These are phyloP conservation scores for Clarias pachynema DNA, from an alignment of 2,797 vertebrate genomes.

Conservation along the genomic window DNA sequence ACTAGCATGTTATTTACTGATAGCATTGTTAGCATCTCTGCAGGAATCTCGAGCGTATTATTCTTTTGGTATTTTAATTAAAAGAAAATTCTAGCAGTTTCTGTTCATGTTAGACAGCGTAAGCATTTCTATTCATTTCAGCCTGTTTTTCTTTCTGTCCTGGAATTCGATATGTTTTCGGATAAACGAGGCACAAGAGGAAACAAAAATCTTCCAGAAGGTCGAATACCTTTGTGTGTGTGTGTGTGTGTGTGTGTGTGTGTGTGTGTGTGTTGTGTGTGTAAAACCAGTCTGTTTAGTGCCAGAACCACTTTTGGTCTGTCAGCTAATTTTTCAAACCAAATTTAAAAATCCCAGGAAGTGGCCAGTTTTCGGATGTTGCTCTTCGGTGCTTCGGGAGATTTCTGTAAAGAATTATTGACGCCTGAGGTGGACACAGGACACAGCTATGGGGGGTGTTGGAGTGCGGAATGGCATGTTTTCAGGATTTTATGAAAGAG, in stretches of 20 bases:
- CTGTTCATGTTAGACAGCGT: neutral
- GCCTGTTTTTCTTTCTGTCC: neutral
- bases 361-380: slow-evolving; percentile 1
- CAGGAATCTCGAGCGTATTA: neutral
- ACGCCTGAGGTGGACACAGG: neutral
- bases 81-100: neutral
- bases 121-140: slow-evolving; percentile 1
- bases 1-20: neutral
- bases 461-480: neutral
- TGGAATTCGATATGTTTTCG: slow-evolving; percentile 4
- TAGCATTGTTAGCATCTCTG: neutral
- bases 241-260: slow-evolving; percentile 10
- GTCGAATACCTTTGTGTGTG: neutral
- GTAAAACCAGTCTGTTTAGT: neutral
- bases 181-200: neutral
- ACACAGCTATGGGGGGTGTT: neutral
- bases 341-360: neutral
- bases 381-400: neutral
- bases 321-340: slow-evolving; percentile 16
- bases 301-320: slow-evolving; percentile 21
- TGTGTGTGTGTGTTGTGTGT: slow-evolving; percentile 5
- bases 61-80: neutral
- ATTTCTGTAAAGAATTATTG: neutral
- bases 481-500: slow-evolving; percentile 7
- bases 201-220: slow-evolving; percentile 3